Evolutionary conservation across 92 coral and sea anemone species (phyloP), one percentile per base, ranked within the genome.

Genomic region (Parazoanthus darwini): DNA sequence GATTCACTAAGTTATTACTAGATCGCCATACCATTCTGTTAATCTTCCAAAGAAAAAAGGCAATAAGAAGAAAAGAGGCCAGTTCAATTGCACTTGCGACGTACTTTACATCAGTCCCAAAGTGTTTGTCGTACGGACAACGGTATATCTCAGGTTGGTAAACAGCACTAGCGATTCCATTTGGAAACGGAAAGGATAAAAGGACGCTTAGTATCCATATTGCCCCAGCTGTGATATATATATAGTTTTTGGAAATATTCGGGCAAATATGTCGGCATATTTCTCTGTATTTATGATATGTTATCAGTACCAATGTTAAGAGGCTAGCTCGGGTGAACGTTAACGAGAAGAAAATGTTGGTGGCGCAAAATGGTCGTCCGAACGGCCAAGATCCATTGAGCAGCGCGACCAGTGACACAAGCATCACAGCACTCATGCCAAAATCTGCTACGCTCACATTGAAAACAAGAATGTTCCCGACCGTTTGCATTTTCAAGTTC

Each of bases 381-480:
- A 46, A 84, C 18, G 86, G 77, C 86, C 86, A 68, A 2, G 43
- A n/a, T 29, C 87, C 87, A 71, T 71, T 48, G 3, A 82, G 50
- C 16, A 82, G 77, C 18, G 87, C 66, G 33, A 71, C 44, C 0
- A 84, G 7, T 4, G 87, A 26, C 4, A 84, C 6, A 9, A 71
- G 6, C 87, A 84, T 84, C 66, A 43, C 43, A 44, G 38, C 78
- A 46, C 87, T 84, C 87, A 84, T 84, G 25, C 68, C 48, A 6
- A 84, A 71, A 84, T 84, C 78, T 46, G 87, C 78, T n/a, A 71
- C 78, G 39, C 87, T 84, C 8, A 84, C 66, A 51, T 84, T 84
- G 68, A 84, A 84, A 68, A 84, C 54, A 5, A 84, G 42, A 43
- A 84, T 44, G 43, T 70, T 84, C 20, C 87, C 78, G 20, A 70